A percentile compares a stretch with the other conserved stretches of the same genome.
phyloP scores from a whole-genome alignment of 2,888 invertebrate species.

The Balanococcus diminutus region DNA sequence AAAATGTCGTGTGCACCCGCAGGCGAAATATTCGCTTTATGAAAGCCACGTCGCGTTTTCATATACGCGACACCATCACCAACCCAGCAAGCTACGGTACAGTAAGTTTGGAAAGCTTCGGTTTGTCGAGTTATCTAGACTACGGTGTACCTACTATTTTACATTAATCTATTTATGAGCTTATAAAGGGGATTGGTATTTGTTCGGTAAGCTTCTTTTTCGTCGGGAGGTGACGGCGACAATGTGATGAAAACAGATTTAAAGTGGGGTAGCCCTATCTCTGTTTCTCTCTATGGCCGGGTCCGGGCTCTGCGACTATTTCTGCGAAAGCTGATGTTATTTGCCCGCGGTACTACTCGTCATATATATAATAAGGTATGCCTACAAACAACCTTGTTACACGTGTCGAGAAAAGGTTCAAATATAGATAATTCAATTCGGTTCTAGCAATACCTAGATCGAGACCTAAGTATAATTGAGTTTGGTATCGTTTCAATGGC shows the following conservation, averaged over 20 bases:
- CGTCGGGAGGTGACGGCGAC: constrained; percentile 1
- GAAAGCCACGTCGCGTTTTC: not conserved
- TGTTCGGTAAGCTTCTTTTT: constrained; percentile 24
- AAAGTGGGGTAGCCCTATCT: not conserved
- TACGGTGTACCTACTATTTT: constrained; percentile 12
- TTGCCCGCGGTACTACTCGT: not conserved
- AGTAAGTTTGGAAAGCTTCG: not conserved
- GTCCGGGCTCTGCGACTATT: not conserved
- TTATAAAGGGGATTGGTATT: constrained; percentile 32
- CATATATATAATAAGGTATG: not conserved
- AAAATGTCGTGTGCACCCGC: not conserved
- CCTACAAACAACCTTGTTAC: not conserved
- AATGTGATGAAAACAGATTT: constrained; percentile 27
- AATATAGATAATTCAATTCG: not conserved
- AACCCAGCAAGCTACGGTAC: not conserved
- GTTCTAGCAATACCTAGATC: not conserved
- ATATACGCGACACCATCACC: too few relatives aligned
- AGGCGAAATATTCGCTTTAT: not conserved
- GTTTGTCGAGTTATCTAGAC: not conserved
- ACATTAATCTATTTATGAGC: constrained; percentile 42
- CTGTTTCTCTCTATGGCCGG: not conserved
- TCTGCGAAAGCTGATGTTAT: not conserved
- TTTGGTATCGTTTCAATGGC: not conserved
- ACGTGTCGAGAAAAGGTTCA: not conserved
- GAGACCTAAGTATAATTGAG: not conserved